Evolutionary conservation across 2,888 invertebrate genomes (phyloP).

Genomic region (Ganaspis brasiliensis): DNA sequence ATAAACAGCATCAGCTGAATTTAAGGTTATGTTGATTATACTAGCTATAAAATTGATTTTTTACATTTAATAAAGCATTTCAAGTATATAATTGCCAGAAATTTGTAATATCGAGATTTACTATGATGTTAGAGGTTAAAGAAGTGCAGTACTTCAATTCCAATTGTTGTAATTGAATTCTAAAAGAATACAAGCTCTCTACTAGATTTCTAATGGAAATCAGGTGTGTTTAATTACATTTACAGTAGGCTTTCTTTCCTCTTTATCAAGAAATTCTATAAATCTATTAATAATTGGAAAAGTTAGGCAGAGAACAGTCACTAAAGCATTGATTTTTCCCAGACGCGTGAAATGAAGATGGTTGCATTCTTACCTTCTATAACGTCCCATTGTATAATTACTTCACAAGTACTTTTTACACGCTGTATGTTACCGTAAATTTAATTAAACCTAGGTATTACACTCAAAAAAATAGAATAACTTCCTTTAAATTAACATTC

Average conservation of each 20-base stretch:
- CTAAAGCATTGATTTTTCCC: conserved; percentile 29
- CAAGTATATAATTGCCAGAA: not conserved
- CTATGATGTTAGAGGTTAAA: not conserved
- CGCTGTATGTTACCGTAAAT: not conserved
- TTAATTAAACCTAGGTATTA: not conserved
- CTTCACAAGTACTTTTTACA: not conserved
- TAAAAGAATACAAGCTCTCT: not conserved
- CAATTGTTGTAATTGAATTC: not conserved
- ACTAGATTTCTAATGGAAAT: not conserved
- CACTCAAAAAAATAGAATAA: not conserved
- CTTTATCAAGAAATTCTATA: not conserved
- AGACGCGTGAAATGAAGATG: conserved; percentile 8
- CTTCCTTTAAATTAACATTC: not conserved
- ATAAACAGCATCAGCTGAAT: not conserved
- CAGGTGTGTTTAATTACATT: not conserved
- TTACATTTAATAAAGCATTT: not conserved
- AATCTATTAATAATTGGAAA: not conserved
- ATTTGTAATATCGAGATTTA: not conserved
- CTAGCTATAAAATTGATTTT: not conserved
- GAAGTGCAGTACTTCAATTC: not conserved
- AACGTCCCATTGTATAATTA: conserved; percentile 66
- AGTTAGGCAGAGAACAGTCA: not conserved
- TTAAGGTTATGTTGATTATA: not conserved
- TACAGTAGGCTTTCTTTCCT: not conserved
- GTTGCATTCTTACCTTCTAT: conserved; percentile 66